Evolutionary conservation across 1,140 invertebrate genomes (phyloP), one percentile per base, ranked within the genome.

Genomic region (Caenorhabditis brenneri): DNA sequence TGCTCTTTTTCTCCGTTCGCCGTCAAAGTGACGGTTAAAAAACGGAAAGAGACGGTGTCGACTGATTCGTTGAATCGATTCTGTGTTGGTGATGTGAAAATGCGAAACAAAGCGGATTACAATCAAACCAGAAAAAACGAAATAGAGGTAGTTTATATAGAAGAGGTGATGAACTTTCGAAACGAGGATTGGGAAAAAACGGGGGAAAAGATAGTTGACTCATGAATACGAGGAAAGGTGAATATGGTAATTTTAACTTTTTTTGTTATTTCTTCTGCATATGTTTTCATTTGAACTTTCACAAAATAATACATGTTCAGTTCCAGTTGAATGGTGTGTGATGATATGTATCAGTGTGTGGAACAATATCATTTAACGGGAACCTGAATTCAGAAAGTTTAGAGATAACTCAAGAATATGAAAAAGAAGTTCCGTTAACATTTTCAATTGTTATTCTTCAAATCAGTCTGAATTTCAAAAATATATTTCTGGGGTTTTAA

Each of bases 81-180:
- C n/a, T 33, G 33, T 74, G 65, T 31, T n/a, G 36, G n/a, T 74
- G 65, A 74, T 74, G 65, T 74, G 65, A 74, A 74, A 74, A 27
- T 46, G 36, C 65, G 65, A 74, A 65, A 74, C 36, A 74, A 74
- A 74, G 65, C 65, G 65, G 65, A 74, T 74, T 74, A 74, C 65
- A 42, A 74, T 74, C 65, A 74, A 74, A 74, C 65, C 65, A 74
- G 65, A 74, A 55, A 27, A 27, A 1, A 4, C 33, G 19, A 65
- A 12, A 65, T 19, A 5, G 16, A 4, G 31, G 24, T 24, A 55
- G 53, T 55, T 74, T 74, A 24, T 24, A 42, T 15, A 33, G 12
- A 42, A n/a, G 58, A 31, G 65, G 65, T 74, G 65, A 74, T 74
- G 65, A 74, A 74, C 65, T 74, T 74, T 74, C 65, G 65, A 74